Evolutionary conservation across 2,888 invertebrate species (phyloP), one percentile per base, ranked within the genome.

Genomic region (Cremastinae sp.): DNA sequence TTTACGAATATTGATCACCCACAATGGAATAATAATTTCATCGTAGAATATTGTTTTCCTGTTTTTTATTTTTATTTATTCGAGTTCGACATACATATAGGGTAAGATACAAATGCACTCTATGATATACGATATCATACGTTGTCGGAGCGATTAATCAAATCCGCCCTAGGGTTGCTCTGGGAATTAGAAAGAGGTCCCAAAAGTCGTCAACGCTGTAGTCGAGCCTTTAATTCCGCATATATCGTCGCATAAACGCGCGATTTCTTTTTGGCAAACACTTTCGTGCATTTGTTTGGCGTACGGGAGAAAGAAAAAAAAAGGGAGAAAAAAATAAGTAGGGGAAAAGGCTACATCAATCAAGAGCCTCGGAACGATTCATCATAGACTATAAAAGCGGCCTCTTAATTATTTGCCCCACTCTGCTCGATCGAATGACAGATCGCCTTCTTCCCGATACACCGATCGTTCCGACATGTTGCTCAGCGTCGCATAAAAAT

Each of bases 141-240:
- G 53, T 71, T 74, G 62, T 49, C 64, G 7, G n/a, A 66, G 47
- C 34, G 74, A 78, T 76, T 76, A 76, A 78, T 78, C 76, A 71
- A 66, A 66, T 45, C 10, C 45, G 34, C 51, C 38, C 38, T 10
- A 51, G 51, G 62, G 54, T n/a, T 45, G 34, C 56, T 12, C 4
- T 45, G 45, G 45, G 43, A 47, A 36, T 53, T 43, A 56, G 45
- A 20, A 45, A 16, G 3, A 41, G 45, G 36, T 45, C 22, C 45
- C 59, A 45, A 34, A 56, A 66, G 45, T 28, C 34, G 58, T 71
- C 56, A 9, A 64, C 51, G 58, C 58, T 56, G 41, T 38, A 34
- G 70, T 28, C 22, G 66, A 38, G 41, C 70, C 54, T 66, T 65
- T 59, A 64, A 70, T 68, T 75, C 41, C 16, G 68, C 61, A 36